Evolutionary conservation across 2,797 vertebrate species (phyloP), one percentile per base, ranked within the genome.

Genomic region (Cichlasoma orientale): DNA sequence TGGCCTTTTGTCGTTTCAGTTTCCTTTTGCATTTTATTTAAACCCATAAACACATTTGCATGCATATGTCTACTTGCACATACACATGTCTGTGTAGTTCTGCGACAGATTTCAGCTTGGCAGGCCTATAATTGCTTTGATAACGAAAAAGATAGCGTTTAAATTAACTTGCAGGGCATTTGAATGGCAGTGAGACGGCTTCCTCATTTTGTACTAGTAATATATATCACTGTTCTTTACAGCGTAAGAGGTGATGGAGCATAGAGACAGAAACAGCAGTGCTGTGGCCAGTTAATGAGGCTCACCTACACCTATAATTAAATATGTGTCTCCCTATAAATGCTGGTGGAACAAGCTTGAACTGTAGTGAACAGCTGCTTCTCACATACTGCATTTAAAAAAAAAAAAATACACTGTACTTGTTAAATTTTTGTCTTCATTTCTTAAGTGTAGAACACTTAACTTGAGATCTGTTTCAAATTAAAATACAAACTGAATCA

Each of bases 251-350:
- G 56, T 59, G 73, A 79, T 2, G 68, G 61, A 80, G 19, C n/a
- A 0, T 12, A 3, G 31, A 50, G 68, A 33, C 3, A 36, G 38
- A 47, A 72, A 4, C 27, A 21, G 54, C 56, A 11, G 69, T 5
- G 23, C 25, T 27, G 56, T 18, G 23, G 68, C 23, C 12, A 19
- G 23, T 86, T 69, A 78, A 72, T 47, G 55, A 83, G 47, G 54
- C 57, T 36, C 77, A 87, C 71, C 74, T 82, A 41, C 8, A 21
- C 31, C 44, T 59, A 29, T 71, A 74, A 68, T 68, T 55, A 69
- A 50, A 80, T 29, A 7, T 9, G 47, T 27, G 3, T 8, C 25
- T 12, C 47, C 54, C 50, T 4, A 27, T 16, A 66, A 25, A 71
- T 27, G 19, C 29, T 47, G 57, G 1, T 13, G 63, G 63, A 50